Conservation (phyloP, 2,797 vertebrate genomes). For the Coregonus suidteri region DNA sequence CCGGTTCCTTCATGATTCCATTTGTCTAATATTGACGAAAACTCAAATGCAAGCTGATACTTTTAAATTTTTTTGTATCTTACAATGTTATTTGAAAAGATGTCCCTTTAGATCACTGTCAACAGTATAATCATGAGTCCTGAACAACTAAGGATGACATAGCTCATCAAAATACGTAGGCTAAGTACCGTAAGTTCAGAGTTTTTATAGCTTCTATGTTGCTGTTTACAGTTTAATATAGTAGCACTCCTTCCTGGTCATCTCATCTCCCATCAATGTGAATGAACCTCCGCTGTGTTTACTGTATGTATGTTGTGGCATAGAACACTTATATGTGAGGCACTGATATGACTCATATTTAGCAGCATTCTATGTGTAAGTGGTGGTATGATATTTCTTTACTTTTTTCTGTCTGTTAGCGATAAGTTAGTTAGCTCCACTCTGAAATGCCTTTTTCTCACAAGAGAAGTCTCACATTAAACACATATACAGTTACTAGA, state of each 20-base stretch:
- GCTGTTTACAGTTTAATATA: conserved; percentile 61
- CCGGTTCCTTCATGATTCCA: not conserved
- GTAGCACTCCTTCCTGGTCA: conserved; percentile 35
- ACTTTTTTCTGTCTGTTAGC: conserved; percentile 42
- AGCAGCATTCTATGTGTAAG: conserved; percentile 24
- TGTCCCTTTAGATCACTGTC: conserved; percentile 21
- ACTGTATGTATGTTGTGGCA: conserved; percentile 39
- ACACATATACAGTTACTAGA: not conserved
- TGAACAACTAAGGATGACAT: conserved; percentile 1
- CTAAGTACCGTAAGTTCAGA: conserved; percentile 13
- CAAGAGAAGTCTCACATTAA: conserved; percentile 38
- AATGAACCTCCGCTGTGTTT: conserved; percentile 54
- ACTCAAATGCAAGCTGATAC: conserved; percentile 34
- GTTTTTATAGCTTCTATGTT: conserved; percentile 41
- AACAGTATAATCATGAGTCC: conserved; percentile 11
- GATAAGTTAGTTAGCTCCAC: conserved; percentile 59
- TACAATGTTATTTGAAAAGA: conserved; percentile 25
- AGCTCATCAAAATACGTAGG: not conserved
- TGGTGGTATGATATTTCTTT: conserved; percentile 7
- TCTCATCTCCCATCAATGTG: conserved; percentile 64
- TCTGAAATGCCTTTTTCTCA: conserved; percentile 66
- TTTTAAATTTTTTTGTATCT: conserved; percentile 48
- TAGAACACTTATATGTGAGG: conserved; percentile 31
- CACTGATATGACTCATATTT: conserved; percentile 36
- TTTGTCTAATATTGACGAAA: conserved; percentile 39